These are phyloP conservation scores for Oceanodroma leucorhoa DNA, from an alignment of 2,797 vertebrate species.

Conservation along the genomic window DNA sequence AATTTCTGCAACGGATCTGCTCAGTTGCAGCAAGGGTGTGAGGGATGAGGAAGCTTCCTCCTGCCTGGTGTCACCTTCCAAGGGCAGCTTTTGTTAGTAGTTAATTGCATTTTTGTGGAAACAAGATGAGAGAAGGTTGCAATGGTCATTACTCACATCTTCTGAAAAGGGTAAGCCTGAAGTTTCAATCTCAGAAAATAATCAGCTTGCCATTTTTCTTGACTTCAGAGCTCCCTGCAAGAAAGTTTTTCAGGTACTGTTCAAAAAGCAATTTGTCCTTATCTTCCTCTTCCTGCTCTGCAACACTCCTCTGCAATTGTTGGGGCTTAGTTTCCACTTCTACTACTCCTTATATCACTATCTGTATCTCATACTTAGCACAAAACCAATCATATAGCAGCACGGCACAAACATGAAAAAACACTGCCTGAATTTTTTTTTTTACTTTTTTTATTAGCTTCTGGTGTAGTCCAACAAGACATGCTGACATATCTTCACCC, in stretches of 20 bases:
- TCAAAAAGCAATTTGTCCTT: background rate
- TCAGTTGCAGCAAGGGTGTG: background rate
- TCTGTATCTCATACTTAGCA: background rate
- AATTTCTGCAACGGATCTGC: background rate
- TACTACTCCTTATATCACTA: background rate
- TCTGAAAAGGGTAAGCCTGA: background rate
- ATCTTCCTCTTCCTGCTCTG: background rate
- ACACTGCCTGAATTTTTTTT: background rate
- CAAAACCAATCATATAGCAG: no score
- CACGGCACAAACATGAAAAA: background rate
- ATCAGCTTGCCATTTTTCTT: background rate
- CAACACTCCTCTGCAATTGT: background rate
- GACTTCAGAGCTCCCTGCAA: conserved; percentile 73
- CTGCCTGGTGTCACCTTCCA: background rate
- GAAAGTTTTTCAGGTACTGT: background rate
- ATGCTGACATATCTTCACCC: background rate
- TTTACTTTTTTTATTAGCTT: no score
- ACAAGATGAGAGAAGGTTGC: background rate
- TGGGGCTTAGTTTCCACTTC: background rate
- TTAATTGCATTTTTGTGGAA: background rate
- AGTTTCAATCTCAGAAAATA: conserved; percentile 63
- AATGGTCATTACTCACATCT: conserved; percentile 26
- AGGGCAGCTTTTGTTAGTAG: background rate
- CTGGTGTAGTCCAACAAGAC: background rate
- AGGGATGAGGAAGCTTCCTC: background rate